A percentile compares a stretch with the other conserved stretches of the same genome.
Conservation (phyloP, 2,797 vertebrate species). For the Taenioides sp. region DNA sequence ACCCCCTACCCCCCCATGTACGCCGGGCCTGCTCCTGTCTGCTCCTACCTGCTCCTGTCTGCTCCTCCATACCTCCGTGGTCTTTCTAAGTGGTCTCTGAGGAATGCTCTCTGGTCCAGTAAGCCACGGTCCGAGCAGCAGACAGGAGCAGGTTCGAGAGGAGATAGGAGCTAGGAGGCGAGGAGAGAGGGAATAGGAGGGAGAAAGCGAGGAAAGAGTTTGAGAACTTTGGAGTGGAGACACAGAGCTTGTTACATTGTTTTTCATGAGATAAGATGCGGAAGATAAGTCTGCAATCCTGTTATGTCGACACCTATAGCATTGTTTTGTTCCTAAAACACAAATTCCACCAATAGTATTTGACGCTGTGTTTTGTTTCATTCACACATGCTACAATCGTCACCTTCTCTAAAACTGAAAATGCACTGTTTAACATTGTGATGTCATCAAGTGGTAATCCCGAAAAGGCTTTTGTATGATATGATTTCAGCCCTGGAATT, state of each 20-base stretch:
- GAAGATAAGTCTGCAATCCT: too few species aligned
- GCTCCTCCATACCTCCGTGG: slow-evolving; percentile 67
- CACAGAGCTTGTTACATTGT: neutral
- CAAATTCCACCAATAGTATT: too few species aligned
- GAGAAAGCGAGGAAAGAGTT: slow-evolving; percentile 27
- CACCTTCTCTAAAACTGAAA: too few species aligned
- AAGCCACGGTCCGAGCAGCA: slow-evolving; percentile 49
- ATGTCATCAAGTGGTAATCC: too few species aligned
- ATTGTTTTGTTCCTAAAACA: too few species aligned
- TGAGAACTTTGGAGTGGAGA: slow-evolving; percentile 43
- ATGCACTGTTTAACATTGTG: too few species aligned
- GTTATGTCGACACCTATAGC: too few species aligned
- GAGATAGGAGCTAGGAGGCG: neutral
- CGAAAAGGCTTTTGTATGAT: too few species aligned
- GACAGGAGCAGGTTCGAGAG: slow-evolving; percentile 35
- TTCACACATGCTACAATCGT: too few species aligned
- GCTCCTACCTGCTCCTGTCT: slow-evolving; percentile 57
- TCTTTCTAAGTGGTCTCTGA: slow-evolving; percentile 80
- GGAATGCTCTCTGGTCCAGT: slow-evolving; percentile 77
- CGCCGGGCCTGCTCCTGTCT: slow-evolving; percentile 28
- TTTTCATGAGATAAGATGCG: neutral
- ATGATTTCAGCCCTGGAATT: too few species aligned
- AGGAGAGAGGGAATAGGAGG: neutral
- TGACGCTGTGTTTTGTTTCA: too few species aligned
- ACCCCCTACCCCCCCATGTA: slow-evolving; percentile 16